Evolutionary conservation across 2,797 vertebrate species (phyloP).

Genomic region (Leucoraja ocellata): DNA sequence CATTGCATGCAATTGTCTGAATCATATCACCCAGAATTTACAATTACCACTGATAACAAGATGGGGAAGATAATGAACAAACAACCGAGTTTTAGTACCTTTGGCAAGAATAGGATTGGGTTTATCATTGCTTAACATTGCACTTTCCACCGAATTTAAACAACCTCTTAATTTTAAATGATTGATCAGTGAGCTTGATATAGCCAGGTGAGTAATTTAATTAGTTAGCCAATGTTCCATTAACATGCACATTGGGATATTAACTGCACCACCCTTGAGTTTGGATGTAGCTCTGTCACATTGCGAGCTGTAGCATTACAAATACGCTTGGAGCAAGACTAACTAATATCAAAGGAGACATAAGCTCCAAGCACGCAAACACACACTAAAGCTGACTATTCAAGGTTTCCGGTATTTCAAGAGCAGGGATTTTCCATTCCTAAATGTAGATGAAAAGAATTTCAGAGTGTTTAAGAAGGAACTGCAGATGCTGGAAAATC

Average conservation of each 20-base stretch:
- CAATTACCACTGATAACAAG: constrained; percentile 3
- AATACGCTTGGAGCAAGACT: not conserved
- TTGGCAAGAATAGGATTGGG: not conserved
- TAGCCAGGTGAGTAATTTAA: not conserved
- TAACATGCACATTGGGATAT: not conserved
- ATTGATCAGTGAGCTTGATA: not conserved
- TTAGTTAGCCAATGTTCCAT: not conserved
- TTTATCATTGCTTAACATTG: not conserved
- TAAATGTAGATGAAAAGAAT: too few relatives aligned
- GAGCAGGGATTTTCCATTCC: too few relatives aligned
- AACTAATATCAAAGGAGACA: not conserved
- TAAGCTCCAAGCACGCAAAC: not conserved
- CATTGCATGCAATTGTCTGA: not conserved
- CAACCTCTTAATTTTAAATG: not conserved
- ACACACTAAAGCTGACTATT: not conserved
- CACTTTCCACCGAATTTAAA: not conserved
- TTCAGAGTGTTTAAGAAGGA: too few relatives aligned
- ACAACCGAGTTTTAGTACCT: not conserved
- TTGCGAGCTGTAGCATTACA: not conserved
- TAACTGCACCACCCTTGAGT: not conserved
- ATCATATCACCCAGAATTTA: not conserved
- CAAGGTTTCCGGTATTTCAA: not conserved
- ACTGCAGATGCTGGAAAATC: too few relatives aligned
- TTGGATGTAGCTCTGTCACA: not conserved
- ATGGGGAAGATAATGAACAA: not conserved